Evolutionary conservation across 2,888 invertebrate species (phyloP), one percentile per base, ranked within the genome.

Genomic region (Tridacna gigas): DNA sequence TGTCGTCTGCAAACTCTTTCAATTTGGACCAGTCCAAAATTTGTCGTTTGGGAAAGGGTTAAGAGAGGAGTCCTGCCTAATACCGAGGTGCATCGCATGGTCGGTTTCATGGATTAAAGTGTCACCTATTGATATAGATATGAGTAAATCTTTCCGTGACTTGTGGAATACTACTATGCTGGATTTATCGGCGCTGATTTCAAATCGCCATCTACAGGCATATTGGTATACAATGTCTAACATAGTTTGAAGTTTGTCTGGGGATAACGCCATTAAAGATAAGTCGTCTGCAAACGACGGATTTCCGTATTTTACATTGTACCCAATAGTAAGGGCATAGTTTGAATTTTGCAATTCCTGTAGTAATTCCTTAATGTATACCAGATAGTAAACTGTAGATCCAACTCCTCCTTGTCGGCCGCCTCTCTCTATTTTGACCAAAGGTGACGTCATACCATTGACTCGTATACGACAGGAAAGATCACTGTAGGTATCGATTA

Each of bases 361-460:
- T 3, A 63, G 63, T 63, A 63, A n/a, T 13, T 63, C 63, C 1
- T 63, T n/a, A 9, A 63, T 22, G 9, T n/a, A 63, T 20, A 63
- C 63, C 22, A 63, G 22, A 25, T 37, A 63, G 22, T 63, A 63
- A 22, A 63, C 4, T 1, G 63, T 63, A 22, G 63, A 63, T 5
- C 22, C 25, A 13, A 63, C 63, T 25, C 63, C 63, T 4, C 63
- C 63, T 63, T 63, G 63, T 63, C 63, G 20, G 9, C 4, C 63
- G 63, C 63, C 63, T n/a, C 63, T 63, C 22, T 63, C 63, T 63
- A 63, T 63, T n/a, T 63, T 63, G 13, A 63, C 63, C 7, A 25
- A 9, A 3, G 0, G 4, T 63, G 63, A 63, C 63, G 63, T 63
- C n/a, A 63, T 25, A 25, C 63, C 63, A 63, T 63, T 63, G 25